Conservation (phyloP, 2,113 vertebrate species). For the Ammospiza nelsoni region DNA sequence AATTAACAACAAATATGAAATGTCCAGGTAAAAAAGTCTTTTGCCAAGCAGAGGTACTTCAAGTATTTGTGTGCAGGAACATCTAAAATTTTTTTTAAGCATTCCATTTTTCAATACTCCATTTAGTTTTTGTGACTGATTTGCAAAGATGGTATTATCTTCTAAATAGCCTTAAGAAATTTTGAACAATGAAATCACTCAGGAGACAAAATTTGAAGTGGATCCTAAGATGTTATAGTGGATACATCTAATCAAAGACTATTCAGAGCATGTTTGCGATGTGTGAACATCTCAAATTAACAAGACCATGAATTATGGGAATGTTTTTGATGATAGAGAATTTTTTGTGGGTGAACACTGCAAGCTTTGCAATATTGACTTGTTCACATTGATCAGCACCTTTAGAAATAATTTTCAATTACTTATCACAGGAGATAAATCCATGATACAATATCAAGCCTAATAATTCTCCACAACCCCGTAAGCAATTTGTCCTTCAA, state of each 20-base stretch:
- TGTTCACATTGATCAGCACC: not conserved
- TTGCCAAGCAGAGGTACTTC: not conserved
- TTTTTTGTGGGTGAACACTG: not conserved
- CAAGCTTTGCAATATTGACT: not conserved
- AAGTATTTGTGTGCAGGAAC: not conserved
- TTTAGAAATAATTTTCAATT: slow-evolving; percentile 38
- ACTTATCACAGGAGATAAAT: slow-evolving; percentile 6
- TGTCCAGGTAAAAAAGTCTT: not conserved
- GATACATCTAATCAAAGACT: not conserved
- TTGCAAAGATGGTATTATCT: not conserved
- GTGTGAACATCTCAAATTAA: not conserved
- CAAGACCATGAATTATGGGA: not conserved
- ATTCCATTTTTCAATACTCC: accelerated
- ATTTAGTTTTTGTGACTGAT: not conserved
- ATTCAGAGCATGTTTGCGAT: not conserved
- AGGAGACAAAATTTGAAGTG: not conserved
- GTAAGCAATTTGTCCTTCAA: not conserved
- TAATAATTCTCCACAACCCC: not conserved
- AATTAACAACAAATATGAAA: not conserved
- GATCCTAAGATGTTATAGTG: not conserved
- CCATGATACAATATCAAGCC: not conserved
- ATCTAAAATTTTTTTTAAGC: not conserved
- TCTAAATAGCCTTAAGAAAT: not conserved
- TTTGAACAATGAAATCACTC: not conserved
- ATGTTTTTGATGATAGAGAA: not conserved